Conservation (phyloP, 2,797 vertebrate species). For the Poeciliopsis presidionis region DNA sequence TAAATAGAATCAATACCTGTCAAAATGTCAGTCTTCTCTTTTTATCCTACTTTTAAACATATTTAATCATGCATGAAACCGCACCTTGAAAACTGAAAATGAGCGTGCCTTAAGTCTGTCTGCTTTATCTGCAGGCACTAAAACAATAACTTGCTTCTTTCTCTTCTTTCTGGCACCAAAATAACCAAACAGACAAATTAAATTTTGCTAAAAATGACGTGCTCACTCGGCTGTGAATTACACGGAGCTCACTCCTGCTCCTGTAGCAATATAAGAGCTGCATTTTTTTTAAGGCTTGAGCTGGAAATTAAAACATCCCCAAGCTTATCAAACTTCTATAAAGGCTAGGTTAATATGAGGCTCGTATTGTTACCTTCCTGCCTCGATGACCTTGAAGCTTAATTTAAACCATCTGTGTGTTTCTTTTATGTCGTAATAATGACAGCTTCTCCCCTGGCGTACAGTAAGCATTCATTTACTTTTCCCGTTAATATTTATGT, state of each 20-base stretch:
- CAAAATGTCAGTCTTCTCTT: background rate
- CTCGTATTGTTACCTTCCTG: slow-evolving; percentile 8
- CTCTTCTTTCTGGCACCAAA: background rate
- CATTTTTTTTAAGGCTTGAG: background rate
- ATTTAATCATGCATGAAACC: background rate
- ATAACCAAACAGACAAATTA: background rate
- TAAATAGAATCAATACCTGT: slow-evolving; percentile 17
- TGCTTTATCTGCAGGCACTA: slow-evolving; percentile 4
- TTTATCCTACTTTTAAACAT: background rate
- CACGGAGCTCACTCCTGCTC: slow-evolving; percentile 1
- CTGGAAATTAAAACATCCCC: slow-evolving; percentile 9
- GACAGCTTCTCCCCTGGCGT: slow-evolving; percentile 29
- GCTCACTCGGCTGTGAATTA: slow-evolving; percentile 4
- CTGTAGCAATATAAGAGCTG: slow-evolving; percentile 8
- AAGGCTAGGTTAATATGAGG: slow-evolving; percentile 26
- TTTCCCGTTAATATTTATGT: slow-evolving; percentile 56
- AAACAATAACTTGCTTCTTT: background rate
- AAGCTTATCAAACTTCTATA: slow-evolving; percentile 16
- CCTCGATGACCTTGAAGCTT: slow-evolving; percentile 16
- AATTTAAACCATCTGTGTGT: background rate
- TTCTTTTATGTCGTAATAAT: slow-evolving; percentile 29
- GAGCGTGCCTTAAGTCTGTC: background rate
- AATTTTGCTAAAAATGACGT: slow-evolving; percentile 6
- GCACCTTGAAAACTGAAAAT: slow-evolving; percentile 21
- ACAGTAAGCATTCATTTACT: slow-evolving; percentile 46